These are phyloP conservation scores for Melipona beecheii DNA, from an alignment of 2,888 invertebrate genomes.

Conservation along the genomic window DNA sequence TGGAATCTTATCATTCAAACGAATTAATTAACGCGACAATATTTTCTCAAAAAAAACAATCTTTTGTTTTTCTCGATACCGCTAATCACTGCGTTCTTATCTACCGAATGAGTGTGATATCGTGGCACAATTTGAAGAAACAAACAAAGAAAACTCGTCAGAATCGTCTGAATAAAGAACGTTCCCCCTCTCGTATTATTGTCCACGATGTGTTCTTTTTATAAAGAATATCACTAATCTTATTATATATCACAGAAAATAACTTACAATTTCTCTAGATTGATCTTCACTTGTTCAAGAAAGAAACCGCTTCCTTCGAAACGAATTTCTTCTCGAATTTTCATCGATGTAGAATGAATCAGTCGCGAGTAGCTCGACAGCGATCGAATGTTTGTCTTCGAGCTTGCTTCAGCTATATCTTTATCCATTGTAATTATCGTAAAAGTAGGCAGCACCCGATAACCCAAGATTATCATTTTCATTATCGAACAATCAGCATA, in stretches of 20 bases:
- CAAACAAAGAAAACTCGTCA: background rate
- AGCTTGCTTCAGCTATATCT: slow-evolving; percentile 45
- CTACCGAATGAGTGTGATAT: background rate
- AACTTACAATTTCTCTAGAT: background rate
- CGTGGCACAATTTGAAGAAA: background rate
- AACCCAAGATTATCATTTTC: slow-evolving; percentile 56
- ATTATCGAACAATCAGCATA: slow-evolving; percentile 50
- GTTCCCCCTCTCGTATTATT: too few relatives aligned
- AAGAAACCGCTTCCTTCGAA: background rate
- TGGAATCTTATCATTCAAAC: slow-evolving; percentile 35
- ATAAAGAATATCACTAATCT: slow-evolving; percentile 24
- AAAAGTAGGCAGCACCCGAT: slow-evolving; percentile 54
- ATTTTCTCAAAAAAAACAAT: background rate
- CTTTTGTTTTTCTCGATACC: background rate
- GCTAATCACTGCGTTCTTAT: background rate
- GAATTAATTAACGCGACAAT: slow-evolving; percentile 17
- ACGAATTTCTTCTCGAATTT: background rate
- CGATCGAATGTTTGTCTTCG: slow-evolving; percentile 19
- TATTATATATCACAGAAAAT: background rate
- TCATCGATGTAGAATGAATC: slow-evolving; percentile 1
- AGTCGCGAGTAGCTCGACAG: background rate
- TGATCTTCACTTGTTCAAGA: background rate
- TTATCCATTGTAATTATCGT: slow-evolving; percentile 55
- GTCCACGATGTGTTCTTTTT: background rate
- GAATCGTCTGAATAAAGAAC: background rate